Percentiles rank a stretch among this genome's conserved stretches.
Conservation (phyloP, 2,888 invertebrate genomes). For the Caenorhabditis zanzibari region DNA sequence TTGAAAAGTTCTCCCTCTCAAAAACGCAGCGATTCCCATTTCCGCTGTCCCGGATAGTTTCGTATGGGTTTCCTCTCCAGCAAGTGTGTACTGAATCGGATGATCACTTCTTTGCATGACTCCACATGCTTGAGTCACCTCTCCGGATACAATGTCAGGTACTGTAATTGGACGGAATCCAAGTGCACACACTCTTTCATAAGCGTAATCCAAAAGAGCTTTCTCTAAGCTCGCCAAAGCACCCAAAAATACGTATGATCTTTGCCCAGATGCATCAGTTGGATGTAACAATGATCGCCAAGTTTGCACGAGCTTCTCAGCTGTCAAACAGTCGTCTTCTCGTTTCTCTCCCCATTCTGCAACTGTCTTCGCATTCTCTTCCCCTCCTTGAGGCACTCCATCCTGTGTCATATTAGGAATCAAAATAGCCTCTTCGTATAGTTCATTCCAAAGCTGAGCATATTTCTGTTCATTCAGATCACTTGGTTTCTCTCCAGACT, state of each 20-base stretch:
- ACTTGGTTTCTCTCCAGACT: slow-evolving; percentile 53
- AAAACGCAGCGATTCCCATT: slow-evolving; percentile 82
- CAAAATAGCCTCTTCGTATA: slow-evolving; percentile 75
- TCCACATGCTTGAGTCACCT: slow-evolving; percentile 80
- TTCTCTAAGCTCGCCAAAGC: slow-evolving; percentile 51
- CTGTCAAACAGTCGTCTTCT: slow-evolving; percentile 66
- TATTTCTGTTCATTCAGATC: slow-evolving; percentile 70
- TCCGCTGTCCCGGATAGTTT: slow-evolving; percentile 83
- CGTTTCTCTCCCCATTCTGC: slow-evolving; percentile 70
- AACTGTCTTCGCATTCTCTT: slow-evolving; percentile 64
- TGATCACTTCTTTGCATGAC: slow-evolving; percentile 70
- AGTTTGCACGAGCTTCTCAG: slow-evolving; percentile 77
- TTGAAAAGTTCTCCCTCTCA: slow-evolving; percentile 73
- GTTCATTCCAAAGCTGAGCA: slow-evolving; percentile 75
- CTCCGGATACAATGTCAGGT: slow-evolving; percentile 78
- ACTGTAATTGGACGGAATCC: slow-evolving; percentile 78
- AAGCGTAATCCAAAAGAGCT: slow-evolving; percentile 72
- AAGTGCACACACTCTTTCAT: slow-evolving; percentile 66
- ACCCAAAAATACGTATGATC: slow-evolving; percentile 79
- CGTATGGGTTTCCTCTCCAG: slow-evolving; percentile 62
- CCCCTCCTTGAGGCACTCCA: slow-evolving; percentile 72
- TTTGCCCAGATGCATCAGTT: slow-evolving; percentile 76
- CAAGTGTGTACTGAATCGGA: slow-evolving; percentile 76
- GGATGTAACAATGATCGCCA: slow-evolving; percentile 80
- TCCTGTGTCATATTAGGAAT: slow-evolving; percentile 79